Percentiles rank a stretch among this genome's conserved stretches.
phyloP scores from a whole-genome alignment of 2,888 invertebrate species.

The Lacanobia oleracea region DNA sequence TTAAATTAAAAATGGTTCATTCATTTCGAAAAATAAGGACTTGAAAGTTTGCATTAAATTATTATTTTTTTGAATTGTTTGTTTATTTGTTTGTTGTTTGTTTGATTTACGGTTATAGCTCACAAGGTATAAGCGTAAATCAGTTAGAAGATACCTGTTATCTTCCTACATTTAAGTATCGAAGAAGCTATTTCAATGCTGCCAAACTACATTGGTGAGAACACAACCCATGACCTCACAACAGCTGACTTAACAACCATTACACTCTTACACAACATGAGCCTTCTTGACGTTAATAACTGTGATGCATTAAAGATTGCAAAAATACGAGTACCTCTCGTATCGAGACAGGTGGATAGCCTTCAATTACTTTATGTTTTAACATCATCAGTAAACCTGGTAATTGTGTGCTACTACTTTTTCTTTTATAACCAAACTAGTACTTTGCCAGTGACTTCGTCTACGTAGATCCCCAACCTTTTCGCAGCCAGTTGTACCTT shows the following conservation, averaged over 20 bases:
- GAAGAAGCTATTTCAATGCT: neutral
- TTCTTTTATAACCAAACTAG: slow-evolving; percentile 1
- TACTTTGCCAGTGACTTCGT: too few species aligned
- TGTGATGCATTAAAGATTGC: slow-evolving; percentile 49
- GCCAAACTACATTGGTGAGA: neutral
- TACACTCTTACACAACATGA: slow-evolving; percentile 15
- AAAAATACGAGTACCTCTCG: slow-evolving; percentile 22
- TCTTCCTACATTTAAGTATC: neutral
- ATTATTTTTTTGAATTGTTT: too few species aligned
- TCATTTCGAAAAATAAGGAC: too few species aligned
- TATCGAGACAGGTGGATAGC: slow-evolving; percentile 23
- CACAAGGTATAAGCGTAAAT: too few species aligned
- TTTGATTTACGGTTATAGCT: too few species aligned
- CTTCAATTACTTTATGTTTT: slow-evolving; percentile 26
- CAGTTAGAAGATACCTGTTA: too few species aligned
- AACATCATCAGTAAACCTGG: slow-evolving; percentile 5
- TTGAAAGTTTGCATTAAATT: too few species aligned
- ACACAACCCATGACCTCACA: slow-evolving; percentile 31
- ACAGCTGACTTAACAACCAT: neutral
- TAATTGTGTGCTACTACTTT: slow-evolving; percentile 3
- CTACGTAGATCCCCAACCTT: too few species aligned
- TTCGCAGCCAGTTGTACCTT: too few species aligned
- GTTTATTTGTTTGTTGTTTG: too few species aligned
- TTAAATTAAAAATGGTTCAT: too few species aligned
- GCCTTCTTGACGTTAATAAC: slow-evolving; percentile 4